These are phyloP conservation scores for Neomonachus schauinslandi DNA, from an alignment of 2,113 vertebrate genomes.

Conservation along the genomic window DNA sequence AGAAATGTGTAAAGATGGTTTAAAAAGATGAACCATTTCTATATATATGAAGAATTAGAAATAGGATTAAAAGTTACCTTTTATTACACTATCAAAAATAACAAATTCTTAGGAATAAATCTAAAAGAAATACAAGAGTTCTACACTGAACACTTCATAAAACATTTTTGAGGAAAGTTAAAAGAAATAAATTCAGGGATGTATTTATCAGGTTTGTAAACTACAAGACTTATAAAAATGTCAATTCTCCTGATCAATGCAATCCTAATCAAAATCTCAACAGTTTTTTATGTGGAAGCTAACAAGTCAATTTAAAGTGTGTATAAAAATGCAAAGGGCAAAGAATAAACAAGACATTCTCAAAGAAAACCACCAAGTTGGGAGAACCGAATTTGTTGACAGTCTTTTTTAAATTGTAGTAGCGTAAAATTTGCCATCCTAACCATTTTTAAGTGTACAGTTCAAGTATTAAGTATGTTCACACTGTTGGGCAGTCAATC, in stretches of 20 bases:
- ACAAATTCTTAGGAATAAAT: background rate
- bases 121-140: background rate
- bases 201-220: background rate
- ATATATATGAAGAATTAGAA: background rate
- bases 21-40: background rate
- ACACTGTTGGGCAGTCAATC: background rate
- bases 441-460: background rate
- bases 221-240: background rate
- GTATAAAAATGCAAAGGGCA: background rate
- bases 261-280: background rate
- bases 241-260: background rate
- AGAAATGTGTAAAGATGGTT: background rate
- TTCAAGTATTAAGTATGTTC: background rate
- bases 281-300: background rate
- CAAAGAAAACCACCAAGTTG: background rate
- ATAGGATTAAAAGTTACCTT: background rate
- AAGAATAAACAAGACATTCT: background rate
- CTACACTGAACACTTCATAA: background rate
- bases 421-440: background rate
- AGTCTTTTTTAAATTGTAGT: background rate
- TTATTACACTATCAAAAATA: background rate
- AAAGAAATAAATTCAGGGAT: background rate
- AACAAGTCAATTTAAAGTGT: background rate
- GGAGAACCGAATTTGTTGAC: background rate
- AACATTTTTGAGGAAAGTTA: background rate